Base-by-base conservation (phyloP, 2,888 invertebrate genomes). In the Scaptomyza cyrtandrae region DNA sequence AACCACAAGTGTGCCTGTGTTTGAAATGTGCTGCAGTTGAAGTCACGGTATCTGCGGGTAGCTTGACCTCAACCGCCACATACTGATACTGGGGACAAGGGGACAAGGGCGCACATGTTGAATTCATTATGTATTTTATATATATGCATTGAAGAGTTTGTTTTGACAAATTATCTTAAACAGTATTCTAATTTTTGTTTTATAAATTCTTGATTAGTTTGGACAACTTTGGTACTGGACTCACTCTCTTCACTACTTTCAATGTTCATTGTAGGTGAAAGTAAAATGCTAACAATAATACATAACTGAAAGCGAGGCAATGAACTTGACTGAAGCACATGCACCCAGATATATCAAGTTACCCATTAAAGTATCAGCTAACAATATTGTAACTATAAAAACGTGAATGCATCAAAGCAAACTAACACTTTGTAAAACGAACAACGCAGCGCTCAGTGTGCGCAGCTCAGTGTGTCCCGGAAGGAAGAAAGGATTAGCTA, bases 371-470 rank as follows among this genome's bases (percentile, higher is more conserved):
- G 45, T 44, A 62, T 46, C 33, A 39, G 35, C 19, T 24, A n/a
- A 45, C 44, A 45, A 44, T 13, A 0, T 2, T 2, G 7, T 14
- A 14, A 60, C 71, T 85, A 89, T 86, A 86, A 80, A 88, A 85
- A 64, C 61, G 10, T 43, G 53, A 49, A 37, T 46, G 69, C 43
- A 27, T 37, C 24, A 37, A 41, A 29, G 16, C 46, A 52, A 70
- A 57, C 53, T 68, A 69, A 71, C 88, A 85, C 67, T 88, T 88
- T 69, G 49, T 62, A 52, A 53, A 60, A 63, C 56, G 27, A 45
- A 44, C 54, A 45, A 45, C n/a, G 31, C 45, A 50, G 11, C 24
- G 71, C 56, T 44, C 39, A 39, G 50, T 29, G 44, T 24, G 24
- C 4, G 4, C 24, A 52, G 48, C 27, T 44, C 48, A 56, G 59